Percentiles rank a stretch among this genome's conserved stretches.
Conservation (phyloP, 1,140 invertebrate genomes). For the Drosophila subobscura region DNA sequence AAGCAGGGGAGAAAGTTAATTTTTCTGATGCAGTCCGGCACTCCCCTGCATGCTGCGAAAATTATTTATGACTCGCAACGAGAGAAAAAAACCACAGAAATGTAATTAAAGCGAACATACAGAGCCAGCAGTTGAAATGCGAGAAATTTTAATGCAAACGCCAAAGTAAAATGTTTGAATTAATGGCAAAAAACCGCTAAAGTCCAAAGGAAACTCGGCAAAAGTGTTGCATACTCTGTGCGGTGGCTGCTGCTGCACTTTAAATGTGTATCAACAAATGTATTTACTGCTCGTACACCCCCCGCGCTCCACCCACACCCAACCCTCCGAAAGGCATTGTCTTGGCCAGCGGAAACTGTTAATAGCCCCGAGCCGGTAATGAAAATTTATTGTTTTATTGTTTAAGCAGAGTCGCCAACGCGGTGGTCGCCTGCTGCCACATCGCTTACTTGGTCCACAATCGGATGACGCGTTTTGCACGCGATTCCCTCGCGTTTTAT, state of each 20-base stretch:
- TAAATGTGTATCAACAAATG: conserved; percentile 67
- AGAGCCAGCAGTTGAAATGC: conserved; percentile 20
- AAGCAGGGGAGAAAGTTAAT: conserved; percentile 42
- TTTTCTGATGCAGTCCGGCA: conserved; percentile 47
- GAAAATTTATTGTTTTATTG: conserved; percentile 81
- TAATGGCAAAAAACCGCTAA: conserved; percentile 20
- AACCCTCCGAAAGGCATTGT: conserved; percentile 45
- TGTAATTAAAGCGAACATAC: conserved; percentile 71
- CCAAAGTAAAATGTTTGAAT: conserved; percentile 63
- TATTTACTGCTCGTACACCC: conserved; percentile 69
- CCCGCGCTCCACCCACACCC: neutral
- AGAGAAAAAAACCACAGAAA: conserved; percentile 71
- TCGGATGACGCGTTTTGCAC: conserved; percentile 36
- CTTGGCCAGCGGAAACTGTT: conserved; percentile 65
- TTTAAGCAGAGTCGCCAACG: conserved; percentile 59
- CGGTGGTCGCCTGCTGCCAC: conserved; percentile 14
- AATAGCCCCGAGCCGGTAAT: conserved; percentile 77
- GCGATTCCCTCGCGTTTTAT: conserved; percentile 35
- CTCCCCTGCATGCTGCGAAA: conserved; percentile 43
- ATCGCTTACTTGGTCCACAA: conserved; percentile 33
- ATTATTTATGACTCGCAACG: conserved; percentile 68
- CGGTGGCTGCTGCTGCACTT: conserved; percentile 46
- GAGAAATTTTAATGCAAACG: conserved; percentile 69
- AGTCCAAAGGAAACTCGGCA: conserved; percentile 1
- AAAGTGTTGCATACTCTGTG: conserved; percentile 53